These are phyloP conservation scores for Erythrocercus mccallii DNA, from an alignment of 2,113 vertebrate genomes.

Conservation along the genomic window DNA sequence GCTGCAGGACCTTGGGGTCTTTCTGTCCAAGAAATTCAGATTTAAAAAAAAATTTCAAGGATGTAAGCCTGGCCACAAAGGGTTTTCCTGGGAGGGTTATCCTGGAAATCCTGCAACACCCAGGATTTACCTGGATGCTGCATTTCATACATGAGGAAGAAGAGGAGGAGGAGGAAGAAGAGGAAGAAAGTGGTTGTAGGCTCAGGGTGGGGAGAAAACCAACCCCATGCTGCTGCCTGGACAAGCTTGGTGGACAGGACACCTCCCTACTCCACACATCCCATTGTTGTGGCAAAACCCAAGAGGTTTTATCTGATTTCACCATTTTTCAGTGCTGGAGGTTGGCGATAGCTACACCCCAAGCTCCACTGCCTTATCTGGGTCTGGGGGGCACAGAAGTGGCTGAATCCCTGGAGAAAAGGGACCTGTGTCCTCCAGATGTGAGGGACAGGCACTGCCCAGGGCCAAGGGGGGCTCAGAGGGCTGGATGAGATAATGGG, in stretches of 20 bases:
- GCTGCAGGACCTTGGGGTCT: not conserved
- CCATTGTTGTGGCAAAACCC: not conserved
- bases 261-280: not conserved
- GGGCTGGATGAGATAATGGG: not conserved
- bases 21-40: not conserved
- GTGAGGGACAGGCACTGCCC: rapidly evolving
- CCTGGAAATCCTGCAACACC: not conserved
- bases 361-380: rapidly evolving
- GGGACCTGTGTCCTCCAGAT: not conserved
- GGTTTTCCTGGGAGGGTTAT: not conserved
- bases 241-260: not conserved
- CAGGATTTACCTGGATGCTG: not conserved
- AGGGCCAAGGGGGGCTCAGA: not conserved
- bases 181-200: not conserved
- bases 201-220: not conserved
- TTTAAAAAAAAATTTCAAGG: not conserved
- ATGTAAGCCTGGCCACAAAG: not conserved
- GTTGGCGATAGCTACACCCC: rapidly evolving
- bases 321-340: rapidly evolving
- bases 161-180: not conserved
- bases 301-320: not conserved
- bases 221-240: not conserved
- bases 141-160: not conserved
- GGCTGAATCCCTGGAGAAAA: not conserved
- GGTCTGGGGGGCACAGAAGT: not conserved